A percentile compares a stretch with the other conserved stretches of the same genome.
Conservation (phyloP, 2,113 vertebrate species). For the Nycticebus coucang region DNA sequence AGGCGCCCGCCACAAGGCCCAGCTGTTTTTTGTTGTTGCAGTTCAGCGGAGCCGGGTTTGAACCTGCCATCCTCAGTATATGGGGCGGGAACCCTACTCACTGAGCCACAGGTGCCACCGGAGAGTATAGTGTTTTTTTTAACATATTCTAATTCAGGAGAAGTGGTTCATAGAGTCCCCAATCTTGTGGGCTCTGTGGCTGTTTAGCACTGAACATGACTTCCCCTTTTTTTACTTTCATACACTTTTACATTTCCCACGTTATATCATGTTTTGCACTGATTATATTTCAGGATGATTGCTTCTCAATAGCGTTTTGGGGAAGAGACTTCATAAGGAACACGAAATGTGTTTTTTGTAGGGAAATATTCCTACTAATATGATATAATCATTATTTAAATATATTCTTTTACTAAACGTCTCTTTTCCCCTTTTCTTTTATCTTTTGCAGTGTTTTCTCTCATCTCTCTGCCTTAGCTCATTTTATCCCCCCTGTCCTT, state of each 20-base stretch:
- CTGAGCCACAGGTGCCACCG: no score
- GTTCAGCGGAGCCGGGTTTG: no score
- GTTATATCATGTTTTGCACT: neutral
- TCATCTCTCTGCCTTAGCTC: neutral
- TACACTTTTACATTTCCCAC: neutral
- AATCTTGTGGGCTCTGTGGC: neutral
- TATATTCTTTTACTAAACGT: neutral
- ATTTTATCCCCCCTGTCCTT: neutral
- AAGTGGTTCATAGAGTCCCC: neutral
- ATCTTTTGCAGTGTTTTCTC: neutral
- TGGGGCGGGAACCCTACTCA: no score
- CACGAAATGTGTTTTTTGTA: neutral
- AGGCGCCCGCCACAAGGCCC: no score
- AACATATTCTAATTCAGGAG: neutral
- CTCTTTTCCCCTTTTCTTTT: neutral
- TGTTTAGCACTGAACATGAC: neutral
- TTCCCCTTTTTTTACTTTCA: neutral
- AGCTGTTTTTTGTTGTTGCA: no score
- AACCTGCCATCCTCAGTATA: no score
- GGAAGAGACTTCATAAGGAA: neutral
- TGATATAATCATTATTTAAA: neutral
- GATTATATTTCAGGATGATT: neutral
- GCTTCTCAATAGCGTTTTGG: neutral
- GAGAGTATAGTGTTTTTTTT: neutral
- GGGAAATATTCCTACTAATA: neutral